phyloP scores from a whole-genome alignment of 2,113 vertebrate genomes.

The Tonatia bakeri region DNA sequence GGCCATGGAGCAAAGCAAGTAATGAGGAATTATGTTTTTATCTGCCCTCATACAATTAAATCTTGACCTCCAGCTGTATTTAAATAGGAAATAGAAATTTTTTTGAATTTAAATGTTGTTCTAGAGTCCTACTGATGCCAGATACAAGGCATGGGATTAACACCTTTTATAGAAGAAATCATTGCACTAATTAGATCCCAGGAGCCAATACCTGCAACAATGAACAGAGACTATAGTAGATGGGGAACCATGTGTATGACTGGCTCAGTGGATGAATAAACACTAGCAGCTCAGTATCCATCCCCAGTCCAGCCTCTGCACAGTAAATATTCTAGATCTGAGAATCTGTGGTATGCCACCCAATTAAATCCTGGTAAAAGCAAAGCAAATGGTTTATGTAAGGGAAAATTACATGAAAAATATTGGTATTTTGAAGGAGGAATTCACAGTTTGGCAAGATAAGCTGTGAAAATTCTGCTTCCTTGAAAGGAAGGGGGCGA shows the following conservation, averaged over 20 bases:
- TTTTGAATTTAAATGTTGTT: constrained; percentile 14
- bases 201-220: constrained; percentile 1
- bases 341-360: not conserved
- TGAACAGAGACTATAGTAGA: not conserved
- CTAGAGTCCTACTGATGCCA: not conserved
- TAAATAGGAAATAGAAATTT: constrained; percentile 10
- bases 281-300: not conserved
- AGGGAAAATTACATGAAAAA: constrained; percentile 9
- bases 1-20: not conserved
- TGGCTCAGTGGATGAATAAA: not conserved
- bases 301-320: not conserved
- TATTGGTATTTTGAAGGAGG: constrained; percentile 40
- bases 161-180: constrained; percentile 6
- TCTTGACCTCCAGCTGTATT: constrained; percentile 22
- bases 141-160: not conserved
- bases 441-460: constrained; percentile 38
- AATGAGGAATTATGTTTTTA: not conserved
- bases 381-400: constrained; percentile 6
- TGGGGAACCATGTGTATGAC: not conserved
- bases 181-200: constrained; percentile 54
- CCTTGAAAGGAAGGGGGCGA: not conserved
- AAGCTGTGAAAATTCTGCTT: constrained; percentile 59
- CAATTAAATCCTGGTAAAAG: constrained; percentile 29
- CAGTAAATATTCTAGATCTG: not conserved
- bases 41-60: not conserved